These are phyloP conservation scores for Magallana gigas DNA, from an alignment of 1,140 invertebrate genomes.

Conservation along the genomic window DNA sequence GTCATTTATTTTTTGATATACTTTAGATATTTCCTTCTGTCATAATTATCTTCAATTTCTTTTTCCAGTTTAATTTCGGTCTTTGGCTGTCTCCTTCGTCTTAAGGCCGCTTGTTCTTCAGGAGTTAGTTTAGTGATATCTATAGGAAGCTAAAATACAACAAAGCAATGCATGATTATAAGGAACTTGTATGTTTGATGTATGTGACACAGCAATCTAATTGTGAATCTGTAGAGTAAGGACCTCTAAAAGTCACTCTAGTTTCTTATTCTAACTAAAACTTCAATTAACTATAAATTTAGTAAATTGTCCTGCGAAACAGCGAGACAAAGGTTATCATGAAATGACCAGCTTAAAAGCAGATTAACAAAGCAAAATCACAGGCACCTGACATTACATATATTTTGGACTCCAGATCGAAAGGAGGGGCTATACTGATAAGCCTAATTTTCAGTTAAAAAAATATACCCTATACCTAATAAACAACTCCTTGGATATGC, in stretches of 20 bases:
- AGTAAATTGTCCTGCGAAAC: too few species aligned
- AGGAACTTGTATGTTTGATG: too few species aligned
- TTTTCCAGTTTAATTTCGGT: constrained; percentile 88
- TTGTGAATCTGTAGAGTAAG: neutral
- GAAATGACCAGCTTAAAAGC: too few species aligned
- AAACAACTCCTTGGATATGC: too few species aligned
- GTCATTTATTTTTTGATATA: constrained; percentile 81
- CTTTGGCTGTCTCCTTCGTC: constrained; percentile 87
- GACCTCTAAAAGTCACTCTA: too few species aligned
- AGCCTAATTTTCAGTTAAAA: too few species aligned
- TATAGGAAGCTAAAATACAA: constrained; percentile 85
- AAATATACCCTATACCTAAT: too few species aligned
- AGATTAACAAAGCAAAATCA: too few species aligned
- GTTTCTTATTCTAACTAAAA: neutral
- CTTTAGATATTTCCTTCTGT: constrained; percentile 88
- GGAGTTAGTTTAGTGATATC: constrained; percentile 86
- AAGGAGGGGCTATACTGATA: too few species aligned
- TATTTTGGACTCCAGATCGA: too few species aligned
- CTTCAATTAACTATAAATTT: neutral
- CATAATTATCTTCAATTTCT: constrained; percentile 88
- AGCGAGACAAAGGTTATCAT: too few species aligned
- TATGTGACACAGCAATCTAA: neutral
- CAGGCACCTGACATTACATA: too few species aligned
- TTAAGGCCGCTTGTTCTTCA: constrained; percentile 84
- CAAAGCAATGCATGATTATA: neutral